phyloP scores from a whole-genome alignment of 2,888 invertebrate species.

The Tachina grossa region DNA sequence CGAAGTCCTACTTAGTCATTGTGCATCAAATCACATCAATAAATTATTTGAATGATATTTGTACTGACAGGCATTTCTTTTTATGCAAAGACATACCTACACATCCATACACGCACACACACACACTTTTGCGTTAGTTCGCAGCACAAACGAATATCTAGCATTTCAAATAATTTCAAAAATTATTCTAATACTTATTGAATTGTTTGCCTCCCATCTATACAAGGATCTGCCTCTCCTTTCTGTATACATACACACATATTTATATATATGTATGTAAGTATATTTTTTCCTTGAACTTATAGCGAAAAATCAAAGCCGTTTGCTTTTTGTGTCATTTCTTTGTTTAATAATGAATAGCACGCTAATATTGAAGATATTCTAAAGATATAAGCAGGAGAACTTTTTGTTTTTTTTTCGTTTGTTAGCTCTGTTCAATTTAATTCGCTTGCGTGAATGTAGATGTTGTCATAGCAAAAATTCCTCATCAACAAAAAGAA shows the following conservation, averaged over 20 bases:
- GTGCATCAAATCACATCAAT: conserved; percentile 68
- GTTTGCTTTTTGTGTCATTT: conserved; percentile 31
- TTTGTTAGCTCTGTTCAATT: conserved; percentile 6
- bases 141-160: conserved; percentile 4
- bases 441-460: conserved; percentile 9
- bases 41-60: conserved; percentile 68
- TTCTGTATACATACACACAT: not conserved
- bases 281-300: not conserved
- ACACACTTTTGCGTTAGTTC: not conserved
- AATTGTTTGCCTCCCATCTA: not conserved
- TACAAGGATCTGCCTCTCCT: not conserved
- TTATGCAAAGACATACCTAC: not conserved
- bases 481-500: not conserved
- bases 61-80: conserved; percentile 56
- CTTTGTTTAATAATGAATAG: conserved; percentile 47
- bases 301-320: conserved; percentile 45
- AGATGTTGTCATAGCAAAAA: conserved; percentile 41
- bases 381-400: conserved; percentile 41
- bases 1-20: conserved; percentile 63
- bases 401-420: conserved; percentile 21
- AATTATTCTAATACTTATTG: conserved; percentile 28
- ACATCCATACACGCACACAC: not conserved
- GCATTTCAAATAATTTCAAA: conserved; percentile 31
- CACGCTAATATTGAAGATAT: conserved; percentile 63
- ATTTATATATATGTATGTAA: too few relatives aligned